Evolutionary conservation across 2,797 vertebrate species (phyloP).

Genomic region (Catharus ustulatus): DNA sequence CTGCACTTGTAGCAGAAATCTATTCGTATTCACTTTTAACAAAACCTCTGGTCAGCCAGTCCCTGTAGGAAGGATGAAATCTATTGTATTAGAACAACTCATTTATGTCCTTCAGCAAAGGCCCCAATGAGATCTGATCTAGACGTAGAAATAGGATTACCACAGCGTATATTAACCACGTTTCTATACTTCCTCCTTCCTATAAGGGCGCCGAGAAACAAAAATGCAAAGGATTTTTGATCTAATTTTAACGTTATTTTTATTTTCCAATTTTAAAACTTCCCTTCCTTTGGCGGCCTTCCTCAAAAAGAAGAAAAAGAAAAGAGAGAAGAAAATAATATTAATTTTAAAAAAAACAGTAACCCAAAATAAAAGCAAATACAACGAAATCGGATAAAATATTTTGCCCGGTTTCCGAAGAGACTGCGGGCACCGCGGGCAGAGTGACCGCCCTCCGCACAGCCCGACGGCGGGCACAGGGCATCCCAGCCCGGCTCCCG

Average conservation of each 20-base stretch:
- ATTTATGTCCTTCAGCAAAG: constrained; percentile 83
- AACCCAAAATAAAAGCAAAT: not conserved
- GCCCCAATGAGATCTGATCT: constrained; percentile 81
- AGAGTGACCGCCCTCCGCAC: not conserved
- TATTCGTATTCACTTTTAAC: constrained; percentile 83
- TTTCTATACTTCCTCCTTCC: constrained; percentile 58
- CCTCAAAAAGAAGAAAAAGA: not conserved
- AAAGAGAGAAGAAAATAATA: accelerated
- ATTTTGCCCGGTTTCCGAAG: not conserved
- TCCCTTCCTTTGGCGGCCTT: not conserved
- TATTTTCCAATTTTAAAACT: not conserved
- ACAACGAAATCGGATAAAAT: not conserved
- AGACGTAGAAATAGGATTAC: constrained; percentile 82
- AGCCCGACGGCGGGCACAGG: not conserved
- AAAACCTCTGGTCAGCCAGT: constrained; percentile 84
- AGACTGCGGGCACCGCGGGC: not conserved
- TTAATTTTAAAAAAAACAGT: too few species aligned
- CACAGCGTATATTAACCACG: constrained; percentile 73
- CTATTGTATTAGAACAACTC: constrained; percentile 85
- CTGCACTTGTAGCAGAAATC: constrained; percentile 83
- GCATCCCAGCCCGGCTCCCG: not conserved
- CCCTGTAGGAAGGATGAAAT: constrained; percentile 82
- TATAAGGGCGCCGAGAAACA: not conserved
- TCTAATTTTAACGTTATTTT: not conserved
- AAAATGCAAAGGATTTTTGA: not conserved